phyloP scores from a whole-genome alignment of 2,113 vertebrate species.

The human (Homo sapiens) region DNA sequence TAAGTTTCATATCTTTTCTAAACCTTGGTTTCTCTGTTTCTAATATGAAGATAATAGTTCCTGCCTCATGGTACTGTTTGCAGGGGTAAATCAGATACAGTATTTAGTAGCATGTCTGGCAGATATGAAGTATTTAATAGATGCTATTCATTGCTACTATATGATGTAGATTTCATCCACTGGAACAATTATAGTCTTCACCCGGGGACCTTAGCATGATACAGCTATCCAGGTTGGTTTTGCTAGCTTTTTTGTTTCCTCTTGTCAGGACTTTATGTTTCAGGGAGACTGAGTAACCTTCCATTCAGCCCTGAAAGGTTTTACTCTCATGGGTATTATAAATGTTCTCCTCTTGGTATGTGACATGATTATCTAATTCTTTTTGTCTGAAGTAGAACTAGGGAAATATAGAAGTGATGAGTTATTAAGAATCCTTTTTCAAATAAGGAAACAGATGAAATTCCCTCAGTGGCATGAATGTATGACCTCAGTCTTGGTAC shows the following conservation, averaged over 20 bases:
- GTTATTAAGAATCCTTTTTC: constrained; percentile 49
- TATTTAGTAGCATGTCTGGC: background rate
- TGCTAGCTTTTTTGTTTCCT: background rate
- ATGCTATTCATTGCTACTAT: background rate
- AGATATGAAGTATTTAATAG: background rate
- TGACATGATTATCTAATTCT: constrained; percentile 54
- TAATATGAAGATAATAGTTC: background rate
- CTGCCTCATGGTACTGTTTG: background rate
- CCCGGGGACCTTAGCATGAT: background rate
- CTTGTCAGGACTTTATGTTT: background rate
- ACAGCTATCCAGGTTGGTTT: background rate
- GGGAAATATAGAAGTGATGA: background rate
- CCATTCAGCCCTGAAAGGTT: constrained; percentile 37
- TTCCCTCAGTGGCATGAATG: background rate
- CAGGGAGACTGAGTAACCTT: constrained; percentile 33
- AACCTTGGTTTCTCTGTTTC: background rate
- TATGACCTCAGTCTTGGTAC: constrained; percentile 6
- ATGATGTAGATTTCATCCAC: background rate
- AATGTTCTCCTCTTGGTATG: constrained; percentile 44
- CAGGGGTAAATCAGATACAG: background rate
- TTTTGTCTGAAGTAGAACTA: constrained; percentile 59
- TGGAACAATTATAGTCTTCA: background rate
- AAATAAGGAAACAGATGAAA: constrained; percentile 46
- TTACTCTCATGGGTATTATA: constrained; percentile 31
- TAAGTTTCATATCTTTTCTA: background rate